Evolutionary conservation across 2,888 invertebrate genomes (phyloP), one percentile per base, ranked within the genome.

Genomic region (Cantharis lateralis): DNA sequence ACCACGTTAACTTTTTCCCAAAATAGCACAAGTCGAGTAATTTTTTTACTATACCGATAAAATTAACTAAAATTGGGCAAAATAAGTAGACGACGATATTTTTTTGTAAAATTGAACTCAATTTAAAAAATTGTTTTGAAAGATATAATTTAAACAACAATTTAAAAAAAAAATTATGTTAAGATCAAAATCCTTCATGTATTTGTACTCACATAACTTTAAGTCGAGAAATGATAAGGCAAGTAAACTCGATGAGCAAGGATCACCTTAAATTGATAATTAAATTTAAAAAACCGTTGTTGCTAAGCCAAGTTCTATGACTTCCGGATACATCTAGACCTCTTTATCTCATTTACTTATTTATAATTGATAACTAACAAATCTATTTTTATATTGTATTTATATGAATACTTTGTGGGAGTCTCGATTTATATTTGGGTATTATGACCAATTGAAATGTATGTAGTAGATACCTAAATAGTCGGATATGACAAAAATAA

Each of bases 301-400:
- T 78, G 78, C 76, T 74, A 78, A 72, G 78, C 74, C 20, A 78
- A 75, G 78, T 78, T 78, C 76, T 76, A 69, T 76, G 78, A 78
- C 78, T 78, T 78, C 78, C 78, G 78, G 68, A 18, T 76, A 75
- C 66, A 76, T 69, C 18, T 26, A 76, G 76, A 73, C 76, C 68
- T 68, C 73, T 68, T 78, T 73, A 73, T 73, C 72, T 16, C 70
- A 62, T 73, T 78, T 74, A 74, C 48, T 78, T 75, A 75, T 72
- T 77, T 74, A 74, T 68, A 70, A 72, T 10, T 68, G 77, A 77
- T 77, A 77, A 77, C 68, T 62, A 62, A 68, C 69, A 62, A 24
- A 70, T 78, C 78, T 78, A 78, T 76, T 76, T 78, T 77, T 78
- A 72, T 74, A 70, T 18, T 26, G 61, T 68, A 71, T 71, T 66